Percentiles rank a stretch among this genome's conserved stretches.
phyloP scores from a whole-genome alignment of 2,888 invertebrate species.

The Melinaea marsaeus region DNA sequence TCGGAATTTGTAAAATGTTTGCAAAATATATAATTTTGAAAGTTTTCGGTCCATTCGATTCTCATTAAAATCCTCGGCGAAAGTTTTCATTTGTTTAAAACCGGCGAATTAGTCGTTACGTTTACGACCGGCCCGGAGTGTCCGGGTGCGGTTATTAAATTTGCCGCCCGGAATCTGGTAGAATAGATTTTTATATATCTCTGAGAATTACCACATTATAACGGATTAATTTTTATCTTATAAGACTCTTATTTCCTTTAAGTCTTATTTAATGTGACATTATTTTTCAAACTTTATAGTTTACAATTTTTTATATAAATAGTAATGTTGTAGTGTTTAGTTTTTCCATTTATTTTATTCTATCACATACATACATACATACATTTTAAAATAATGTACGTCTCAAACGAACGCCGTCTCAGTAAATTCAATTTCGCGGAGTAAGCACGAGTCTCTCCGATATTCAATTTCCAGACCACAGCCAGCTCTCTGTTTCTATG shows the following conservation, averaged over 20 bases:
- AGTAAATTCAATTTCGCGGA: conserved; percentile 4
- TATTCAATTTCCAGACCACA: conserved; percentile 6
- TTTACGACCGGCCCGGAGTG: conserved; percentile 7
- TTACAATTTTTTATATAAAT: too few species aligned
- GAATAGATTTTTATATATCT: conserved; percentile 20
- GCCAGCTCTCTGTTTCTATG: background rate
- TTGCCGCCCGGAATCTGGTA: conserved; percentile 14
- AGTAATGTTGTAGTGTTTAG: too few species aligned
- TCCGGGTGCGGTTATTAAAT: conserved; percentile 25
- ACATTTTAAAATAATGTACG: conserved; percentile 1
- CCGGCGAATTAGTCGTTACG: background rate
- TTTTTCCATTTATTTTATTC: too few species aligned
- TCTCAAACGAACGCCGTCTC: conserved; percentile 2
- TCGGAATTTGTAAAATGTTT: background rate
- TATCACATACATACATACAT: too few species aligned
- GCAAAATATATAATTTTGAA: background rate
- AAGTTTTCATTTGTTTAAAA: conserved; percentile 4
- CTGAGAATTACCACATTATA: background rate
- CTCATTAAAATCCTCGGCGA: background rate
- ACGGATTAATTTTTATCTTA: too few species aligned
- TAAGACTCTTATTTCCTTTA: too few species aligned
- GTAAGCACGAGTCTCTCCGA: background rate
- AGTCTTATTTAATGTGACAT: too few species aligned
- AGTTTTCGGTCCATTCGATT: background rate
- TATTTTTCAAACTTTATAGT: too few species aligned